These are phyloP conservation scores for Incurvaria masculella DNA, from an alignment of 2,888 invertebrate genomes.

Conservation along the genomic window DNA sequence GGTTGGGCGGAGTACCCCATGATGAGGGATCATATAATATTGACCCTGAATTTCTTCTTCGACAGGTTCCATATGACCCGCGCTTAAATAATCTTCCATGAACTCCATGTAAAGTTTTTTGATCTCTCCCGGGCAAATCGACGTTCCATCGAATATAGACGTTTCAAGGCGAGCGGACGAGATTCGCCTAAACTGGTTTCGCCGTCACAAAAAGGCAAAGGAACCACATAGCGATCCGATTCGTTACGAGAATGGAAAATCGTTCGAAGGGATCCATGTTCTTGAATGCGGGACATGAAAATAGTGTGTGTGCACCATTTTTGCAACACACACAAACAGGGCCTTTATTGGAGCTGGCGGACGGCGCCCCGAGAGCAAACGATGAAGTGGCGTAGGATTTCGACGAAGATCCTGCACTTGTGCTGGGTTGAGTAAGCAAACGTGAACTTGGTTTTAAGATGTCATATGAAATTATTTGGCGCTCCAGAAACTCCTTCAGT, in stretches of 20 bases:
- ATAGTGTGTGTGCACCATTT: not conserved
- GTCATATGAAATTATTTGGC: not conserved
- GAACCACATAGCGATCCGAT: too few species aligned
- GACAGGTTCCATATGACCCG: too few species aligned
- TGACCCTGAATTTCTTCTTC: not conserved
- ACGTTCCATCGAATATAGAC: too few species aligned
- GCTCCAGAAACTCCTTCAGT: not conserved
- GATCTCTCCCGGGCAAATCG: too few species aligned
- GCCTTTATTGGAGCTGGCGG: not conserved
- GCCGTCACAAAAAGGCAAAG: too few species aligned
- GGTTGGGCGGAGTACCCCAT: conserved; percentile 16
- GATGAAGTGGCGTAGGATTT: not conserved
- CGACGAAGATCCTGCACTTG: not conserved
- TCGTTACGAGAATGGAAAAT: not conserved
- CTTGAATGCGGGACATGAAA: not conserved
- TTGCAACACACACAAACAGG: not conserved
- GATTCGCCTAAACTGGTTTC: too few species aligned
- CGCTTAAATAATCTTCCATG: too few species aligned
- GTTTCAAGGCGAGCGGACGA: too few species aligned
- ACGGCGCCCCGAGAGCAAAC: not conserved
- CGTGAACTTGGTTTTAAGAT: not conserved
- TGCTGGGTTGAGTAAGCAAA: not conserved
- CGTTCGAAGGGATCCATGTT: not conserved
- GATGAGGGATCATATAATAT: conserved; percentile 20
- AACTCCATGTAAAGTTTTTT: too few species aligned